Evolutionary conservation across 2,888 invertebrate genomes (phyloP), one percentile per base, ranked within the genome.

Genomic region (Alentia gelatinosa): DNA sequence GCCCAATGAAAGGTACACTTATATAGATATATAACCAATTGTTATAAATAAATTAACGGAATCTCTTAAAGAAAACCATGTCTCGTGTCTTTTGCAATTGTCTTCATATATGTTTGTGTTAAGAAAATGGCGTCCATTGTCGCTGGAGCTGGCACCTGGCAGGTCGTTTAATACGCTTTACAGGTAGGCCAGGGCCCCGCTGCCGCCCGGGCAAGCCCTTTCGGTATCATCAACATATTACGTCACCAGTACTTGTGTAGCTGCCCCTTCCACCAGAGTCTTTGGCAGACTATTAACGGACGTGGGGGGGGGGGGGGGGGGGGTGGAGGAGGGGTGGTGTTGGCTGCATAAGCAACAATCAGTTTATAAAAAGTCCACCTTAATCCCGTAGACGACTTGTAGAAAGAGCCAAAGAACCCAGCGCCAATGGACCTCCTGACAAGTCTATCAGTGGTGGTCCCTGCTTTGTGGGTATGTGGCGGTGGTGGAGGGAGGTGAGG

Each of bases 181-280:
- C 68, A 19, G n/a, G 68, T 30, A 4, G 4, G 68, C 12, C 68
- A 26, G 26, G 30, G 83, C 83, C 39, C 83, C 7, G 23, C 26
- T 12, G n/a, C 40, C 83, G 39, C 40, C 83, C 39, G 37, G 83
- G n/a, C 83, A 68, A 26, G 68, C 39, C 37, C 83, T 83, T 9
- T n/a, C 35, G 1, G 26, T 83, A 83, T 83, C 83, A 83, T 83
- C 83, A 83, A 83, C 83, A 83, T 15, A 39, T 83, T 83, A 83
- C 83, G 83, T 83, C 83, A 83, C 83, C 35, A 37, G 39, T 83
- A 83, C 83, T 83, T 26, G 68, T 68, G 68, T 68, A 9, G 26
- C 68, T 5, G 68, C 26, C 26, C 68, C n/a, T 9, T 30, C 68
- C n/a, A 15, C n/a, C 68, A n/a, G 7, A 68, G n/a, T n/a, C n/a